These are phyloP conservation scores for Papilio polyxenes DNA, from an alignment of 1,140 invertebrate species.

Conservation along the genomic window DNA sequence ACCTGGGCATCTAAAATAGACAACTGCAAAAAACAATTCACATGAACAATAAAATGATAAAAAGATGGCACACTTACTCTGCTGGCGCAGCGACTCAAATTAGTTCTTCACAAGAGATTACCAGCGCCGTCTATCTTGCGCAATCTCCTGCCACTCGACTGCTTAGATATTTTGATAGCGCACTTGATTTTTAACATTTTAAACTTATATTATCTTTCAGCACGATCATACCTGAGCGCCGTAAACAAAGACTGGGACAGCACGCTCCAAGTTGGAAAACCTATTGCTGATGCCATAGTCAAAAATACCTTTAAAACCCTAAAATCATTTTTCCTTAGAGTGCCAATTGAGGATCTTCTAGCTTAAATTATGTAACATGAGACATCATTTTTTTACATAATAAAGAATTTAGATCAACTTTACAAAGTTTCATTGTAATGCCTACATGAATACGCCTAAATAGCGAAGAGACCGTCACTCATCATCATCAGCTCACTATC, in stretches of 20 bases:
- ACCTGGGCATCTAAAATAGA: too few relatives aligned
- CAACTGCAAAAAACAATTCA: too few relatives aligned
- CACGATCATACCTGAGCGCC: slow-evolving; percentile 1
- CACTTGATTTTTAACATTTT: not conserved
- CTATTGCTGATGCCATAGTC: not conserved
- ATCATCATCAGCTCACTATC: too few relatives aligned
- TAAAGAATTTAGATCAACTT: not conserved
- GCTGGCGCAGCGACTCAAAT: too few relatives aligned
- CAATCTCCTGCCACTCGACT: too few relatives aligned
- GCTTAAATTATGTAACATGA: slow-evolving; percentile 6
- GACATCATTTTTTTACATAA: not conserved
- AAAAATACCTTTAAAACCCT: not conserved
- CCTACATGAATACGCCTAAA: too few relatives aligned
- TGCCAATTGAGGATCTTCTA: slow-evolving; percentile 13
- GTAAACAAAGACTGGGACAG: not conserved
- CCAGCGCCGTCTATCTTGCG: too few relatives aligned
- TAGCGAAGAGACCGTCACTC: too few relatives aligned
- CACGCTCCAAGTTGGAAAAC: not conserved
- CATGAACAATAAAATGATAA: too few relatives aligned
- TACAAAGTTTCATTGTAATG: not conserved
- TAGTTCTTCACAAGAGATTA: too few relatives aligned
- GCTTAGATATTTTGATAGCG: too few relatives aligned
- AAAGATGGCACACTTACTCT: too few relatives aligned
- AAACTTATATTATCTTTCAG: not conserved
- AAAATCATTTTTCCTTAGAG: not conserved